Evolutionary conservation across 2,888 invertebrate species (phyloP).

Genomic region (Clunio marinus): DNA sequence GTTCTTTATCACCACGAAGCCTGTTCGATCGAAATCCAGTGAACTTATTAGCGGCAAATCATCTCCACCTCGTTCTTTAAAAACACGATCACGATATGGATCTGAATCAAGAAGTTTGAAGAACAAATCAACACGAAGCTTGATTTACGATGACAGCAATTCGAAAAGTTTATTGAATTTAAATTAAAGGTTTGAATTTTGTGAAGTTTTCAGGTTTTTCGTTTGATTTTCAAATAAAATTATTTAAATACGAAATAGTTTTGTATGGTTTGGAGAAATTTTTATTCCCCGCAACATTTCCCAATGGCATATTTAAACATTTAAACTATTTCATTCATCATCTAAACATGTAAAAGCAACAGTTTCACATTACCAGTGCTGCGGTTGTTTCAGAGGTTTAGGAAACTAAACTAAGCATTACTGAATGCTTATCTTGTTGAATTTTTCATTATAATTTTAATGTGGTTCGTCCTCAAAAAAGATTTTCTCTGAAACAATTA

Average conservation of each 20-base stretch:
- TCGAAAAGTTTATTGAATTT: slow-evolving; percentile 38
- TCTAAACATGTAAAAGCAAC: too few species aligned
- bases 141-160: slow-evolving; percentile 32
- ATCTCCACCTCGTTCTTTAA: slow-evolving; percentile 32
- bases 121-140: slow-evolving; percentile 30
- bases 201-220: not conserved
- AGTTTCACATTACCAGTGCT: too few species aligned
- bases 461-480: too few species aligned
- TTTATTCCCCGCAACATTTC: too few species aligned
- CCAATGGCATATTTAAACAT: too few species aligned
- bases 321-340: too few species aligned
- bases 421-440: too few species aligned
- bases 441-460: too few species aligned
- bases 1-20: slow-evolving; percentile 69
- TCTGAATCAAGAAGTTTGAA: slow-evolving; percentile 29
- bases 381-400: too few species aligned
- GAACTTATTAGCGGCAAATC: slow-evolving; percentile 23
- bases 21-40: slow-evolving; percentile 51
- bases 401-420: too few species aligned
- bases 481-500: too few species aligned
- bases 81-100: slow-evolving; percentile 36
- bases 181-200: slow-evolving; percentile 14
- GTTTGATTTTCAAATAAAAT: not conserved
- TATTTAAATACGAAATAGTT: too few species aligned
- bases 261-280: not conserved